These are phyloP conservation scores for Gerosis bhagava DNA, from an alignment of 2,888 invertebrate species.

Conservation along the genomic window DNA sequence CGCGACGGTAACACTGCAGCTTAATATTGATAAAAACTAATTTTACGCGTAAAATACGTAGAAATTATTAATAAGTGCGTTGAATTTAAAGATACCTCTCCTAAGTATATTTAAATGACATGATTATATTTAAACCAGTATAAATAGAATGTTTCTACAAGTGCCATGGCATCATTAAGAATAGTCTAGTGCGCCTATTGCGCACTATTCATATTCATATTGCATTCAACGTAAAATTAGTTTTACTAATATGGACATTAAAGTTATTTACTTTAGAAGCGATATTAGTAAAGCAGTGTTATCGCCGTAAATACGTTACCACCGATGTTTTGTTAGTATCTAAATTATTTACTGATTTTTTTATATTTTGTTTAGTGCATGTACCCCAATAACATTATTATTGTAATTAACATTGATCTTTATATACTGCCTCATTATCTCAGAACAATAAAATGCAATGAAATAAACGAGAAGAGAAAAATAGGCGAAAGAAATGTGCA, in stretches of 20 bases:
- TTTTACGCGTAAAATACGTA: too few species aligned
- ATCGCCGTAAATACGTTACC: constrained; percentile 67
- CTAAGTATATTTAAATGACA: too few species aligned
- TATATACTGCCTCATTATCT: constrained; percentile 63
- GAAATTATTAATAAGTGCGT: too few species aligned
- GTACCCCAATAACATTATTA: constrained; percentile 56
- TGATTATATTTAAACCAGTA: too few species aligned
- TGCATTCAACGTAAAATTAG: constrained; percentile 54
- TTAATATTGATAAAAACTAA: constrained; percentile 34
- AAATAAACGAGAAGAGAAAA: constrained; percentile 59
- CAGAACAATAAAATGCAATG: constrained; percentile 61
- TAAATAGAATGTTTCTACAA: too few species aligned
- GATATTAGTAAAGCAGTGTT: constrained; percentile 74
- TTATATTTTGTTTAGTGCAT: constrained; percentile 71
- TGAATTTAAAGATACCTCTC: too few species aligned
- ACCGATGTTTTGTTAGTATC: constrained; percentile 62
- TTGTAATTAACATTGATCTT: constrained; percentile 60
- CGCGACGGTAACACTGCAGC: constrained; percentile 73
- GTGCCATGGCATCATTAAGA: too few species aligned
- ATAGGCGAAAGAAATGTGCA: constrained; percentile 71
- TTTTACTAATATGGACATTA: constrained; percentile 42
- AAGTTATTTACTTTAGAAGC: constrained; percentile 32
- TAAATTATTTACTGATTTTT: constrained; percentile 62
- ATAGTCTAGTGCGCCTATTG: too few species aligned
- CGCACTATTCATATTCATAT: too few species aligned